phyloP scores from a whole-genome alignment of 2,888 invertebrate species.

The Megamerina dolium region DNA sequence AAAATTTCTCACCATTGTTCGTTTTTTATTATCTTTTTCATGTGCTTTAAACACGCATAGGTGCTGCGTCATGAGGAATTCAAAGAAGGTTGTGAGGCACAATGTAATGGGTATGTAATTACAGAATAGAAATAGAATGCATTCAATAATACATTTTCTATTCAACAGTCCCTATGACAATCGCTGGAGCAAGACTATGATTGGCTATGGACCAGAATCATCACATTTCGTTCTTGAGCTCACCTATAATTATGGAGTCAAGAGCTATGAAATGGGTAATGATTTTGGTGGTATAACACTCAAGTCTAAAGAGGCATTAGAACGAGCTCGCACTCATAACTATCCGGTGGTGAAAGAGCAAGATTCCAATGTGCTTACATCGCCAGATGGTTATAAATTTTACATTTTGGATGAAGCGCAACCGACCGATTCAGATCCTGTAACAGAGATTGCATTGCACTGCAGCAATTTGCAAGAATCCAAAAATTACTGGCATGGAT shows the following conservation, averaged over 20 bases:
- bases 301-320: slow-evolving; percentile 67
- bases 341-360: slow-evolving; percentile 68
- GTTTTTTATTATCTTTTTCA: slow-evolving; percentile 8
- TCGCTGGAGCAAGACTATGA: slow-evolving; percentile 99
- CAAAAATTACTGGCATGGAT: slow-evolving; percentile 75
- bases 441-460: slow-evolving; percentile 72
- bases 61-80: slow-evolving; percentile 96
- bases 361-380: slow-evolving; percentile 60
- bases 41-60: too few species aligned
- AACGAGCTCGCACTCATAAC: slow-evolving; percentile 63
- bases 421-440: slow-evolving; percentile 66
- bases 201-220: slow-evolving; percentile 95
- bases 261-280: slow-evolving; percentile 82
- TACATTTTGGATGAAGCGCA: slow-evolving; percentile 68
- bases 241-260: slow-evolving; percentile 95
- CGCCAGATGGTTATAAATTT: slow-evolving; percentile 92
- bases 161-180: slow-evolving; percentile 84
- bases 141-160: not conserved
- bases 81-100: slow-evolving; percentile 90
- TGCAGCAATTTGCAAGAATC: slow-evolving; percentile 71
- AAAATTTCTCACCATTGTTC: not conserved
- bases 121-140: not conserved
- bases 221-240: slow-evolving; percentile 92
- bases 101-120: slow-evolving; percentile 83
- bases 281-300: slow-evolving; percentile 85